Conservation (phyloP, 2,797 vertebrate genomes). For the Syncerus caffer region DNA sequence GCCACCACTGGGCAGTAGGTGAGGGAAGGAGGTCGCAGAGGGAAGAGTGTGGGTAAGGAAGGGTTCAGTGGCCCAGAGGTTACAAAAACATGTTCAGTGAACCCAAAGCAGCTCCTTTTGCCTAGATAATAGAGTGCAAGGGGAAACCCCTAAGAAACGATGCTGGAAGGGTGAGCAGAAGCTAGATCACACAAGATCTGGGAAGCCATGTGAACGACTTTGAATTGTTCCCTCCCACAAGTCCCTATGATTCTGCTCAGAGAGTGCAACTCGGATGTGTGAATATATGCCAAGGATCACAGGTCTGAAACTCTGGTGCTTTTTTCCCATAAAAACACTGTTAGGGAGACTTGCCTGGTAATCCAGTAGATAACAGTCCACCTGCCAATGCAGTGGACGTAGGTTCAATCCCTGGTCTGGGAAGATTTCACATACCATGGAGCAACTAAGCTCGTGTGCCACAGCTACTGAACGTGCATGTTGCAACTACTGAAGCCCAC, state of each 20-base stretch:
- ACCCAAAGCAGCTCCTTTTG: constrained; percentile 10
- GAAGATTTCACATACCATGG: background rate
- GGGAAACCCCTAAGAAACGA: background rate
- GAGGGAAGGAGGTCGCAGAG: background rate
- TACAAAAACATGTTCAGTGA: background rate
- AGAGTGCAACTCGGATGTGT: background rate
- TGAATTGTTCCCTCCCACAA: constrained; percentile 7
- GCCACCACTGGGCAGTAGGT: background rate
- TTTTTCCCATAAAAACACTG: background rate
- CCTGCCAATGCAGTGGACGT: background rate
- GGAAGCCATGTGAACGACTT: background rate
- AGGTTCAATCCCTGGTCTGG: background rate
- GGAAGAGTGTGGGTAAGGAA: background rate
- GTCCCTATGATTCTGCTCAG: background rate
- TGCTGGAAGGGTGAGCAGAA: background rate
- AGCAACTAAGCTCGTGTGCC: background rate
- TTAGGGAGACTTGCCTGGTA: background rate
- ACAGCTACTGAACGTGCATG: background rate
- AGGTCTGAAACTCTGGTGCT: background rate
- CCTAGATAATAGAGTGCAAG: background rate
- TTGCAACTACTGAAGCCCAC: background rate
- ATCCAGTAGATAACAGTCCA: background rate
- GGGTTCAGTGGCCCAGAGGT: background rate
- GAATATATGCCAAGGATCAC: background rate
- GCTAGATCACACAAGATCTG: background rate